Evolutionary conservation across 2,888 invertebrate genomes (phyloP).

Genomic region (Napeogenes sylphis): DNA sequence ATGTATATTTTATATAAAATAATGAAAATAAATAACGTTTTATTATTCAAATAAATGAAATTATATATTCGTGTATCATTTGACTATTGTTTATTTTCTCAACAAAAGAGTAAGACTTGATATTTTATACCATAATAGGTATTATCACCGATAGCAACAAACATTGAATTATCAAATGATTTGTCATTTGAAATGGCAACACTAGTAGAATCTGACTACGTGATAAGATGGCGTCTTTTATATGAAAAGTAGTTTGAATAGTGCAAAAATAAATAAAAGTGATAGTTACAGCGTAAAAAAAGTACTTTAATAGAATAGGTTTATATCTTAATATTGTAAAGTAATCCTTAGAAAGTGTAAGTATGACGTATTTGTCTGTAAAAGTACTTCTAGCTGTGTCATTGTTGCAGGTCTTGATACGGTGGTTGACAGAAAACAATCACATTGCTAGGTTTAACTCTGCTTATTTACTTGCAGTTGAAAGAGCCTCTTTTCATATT

Average conservation of each 20-base stretch:
- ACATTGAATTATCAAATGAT: neutral
- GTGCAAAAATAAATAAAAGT: constrained; percentile 44
- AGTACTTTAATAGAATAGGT: constrained; percentile 23
- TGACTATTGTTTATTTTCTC: no score
- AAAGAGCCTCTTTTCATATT: constrained; percentile 62
- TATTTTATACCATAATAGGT: no score
- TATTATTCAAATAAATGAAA: no score
- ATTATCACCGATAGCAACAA: neutral
- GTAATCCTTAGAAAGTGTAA: constrained; percentile 43
- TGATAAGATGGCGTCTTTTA: constrained; percentile 65
- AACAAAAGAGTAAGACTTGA: no score
- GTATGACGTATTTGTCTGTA: constrained; percentile 38
- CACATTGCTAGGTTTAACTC: constrained; percentile 50
- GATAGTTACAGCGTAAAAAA: constrained; percentile 36
- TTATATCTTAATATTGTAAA: constrained; percentile 17
- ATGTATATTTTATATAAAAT: no score
- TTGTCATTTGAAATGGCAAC: constrained; percentile 9
- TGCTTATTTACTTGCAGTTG: constrained; percentile 68
- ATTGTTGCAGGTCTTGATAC: constrained; percentile 56
- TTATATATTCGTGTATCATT: no score
- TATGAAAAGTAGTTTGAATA: constrained; percentile 47
- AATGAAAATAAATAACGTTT: no score
- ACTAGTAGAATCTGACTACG: constrained; percentile 34
- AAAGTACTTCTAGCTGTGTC: constrained; percentile 36
- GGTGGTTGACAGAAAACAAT: constrained; percentile 55